Conservation (phyloP, 2,888 invertebrate genomes). For the Stictocephala bisonia region DNA sequence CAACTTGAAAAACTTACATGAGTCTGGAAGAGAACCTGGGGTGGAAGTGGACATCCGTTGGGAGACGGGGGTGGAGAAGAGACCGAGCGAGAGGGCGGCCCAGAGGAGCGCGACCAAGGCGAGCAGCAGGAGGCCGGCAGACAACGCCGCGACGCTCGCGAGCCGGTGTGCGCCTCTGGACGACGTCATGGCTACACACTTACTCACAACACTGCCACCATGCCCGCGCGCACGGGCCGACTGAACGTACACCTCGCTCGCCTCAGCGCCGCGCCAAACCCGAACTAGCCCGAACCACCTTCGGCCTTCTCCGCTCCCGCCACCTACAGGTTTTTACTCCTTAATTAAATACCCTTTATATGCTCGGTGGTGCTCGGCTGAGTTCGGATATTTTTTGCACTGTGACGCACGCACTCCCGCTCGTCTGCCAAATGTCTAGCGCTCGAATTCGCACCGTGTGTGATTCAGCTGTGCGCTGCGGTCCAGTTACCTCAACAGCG, state of each 20-base stretch:
- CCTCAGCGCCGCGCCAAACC: not conserved
- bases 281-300: not conserved
- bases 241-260: not conserved
- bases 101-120: not conserved
- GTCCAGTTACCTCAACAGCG: too few relatives aligned
- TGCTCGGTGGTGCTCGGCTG: not conserved
- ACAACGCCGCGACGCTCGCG: not conserved
- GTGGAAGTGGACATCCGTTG: not conserved
- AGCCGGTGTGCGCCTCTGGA: not conserved
- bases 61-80: not conserved
- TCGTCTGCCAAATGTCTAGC: not conserved
- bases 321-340: not conserved
- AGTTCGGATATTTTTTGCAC: not conserved
- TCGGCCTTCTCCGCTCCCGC: not conserved
- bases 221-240: not conserved
- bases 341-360: constrained; percentile 1
- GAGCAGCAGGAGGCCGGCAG: not conserved
- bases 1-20: too few relatives aligned
- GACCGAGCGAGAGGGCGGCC: not conserved
- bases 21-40: too few relatives aligned
- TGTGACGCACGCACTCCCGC: not conserved
- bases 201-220: not conserved
- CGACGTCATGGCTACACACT: not conserved
- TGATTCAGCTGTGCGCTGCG: too few relatives aligned
- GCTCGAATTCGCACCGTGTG: too few relatives aligned